Conservation (phyloP, 1,140 invertebrate genomes). For the Cydia fagiglandana region DNA sequence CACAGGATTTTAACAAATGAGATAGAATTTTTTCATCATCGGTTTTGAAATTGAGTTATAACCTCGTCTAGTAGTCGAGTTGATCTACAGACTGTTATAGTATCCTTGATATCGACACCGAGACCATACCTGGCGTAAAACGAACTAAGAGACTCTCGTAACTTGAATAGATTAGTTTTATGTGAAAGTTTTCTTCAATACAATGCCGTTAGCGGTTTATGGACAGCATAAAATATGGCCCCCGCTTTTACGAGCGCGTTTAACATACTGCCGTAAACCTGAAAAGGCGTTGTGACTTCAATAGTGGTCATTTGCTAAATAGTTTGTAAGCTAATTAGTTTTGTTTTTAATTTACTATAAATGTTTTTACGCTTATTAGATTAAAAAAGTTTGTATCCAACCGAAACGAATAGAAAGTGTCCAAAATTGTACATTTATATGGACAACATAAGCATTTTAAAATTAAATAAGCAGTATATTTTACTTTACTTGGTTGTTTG, state of each 20-base stretch:
- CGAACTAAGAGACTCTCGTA: conserved; percentile 38
- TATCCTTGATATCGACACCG: conserved; percentile 3
- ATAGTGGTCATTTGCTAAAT: conserved; percentile 54
- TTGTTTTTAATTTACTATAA: conserved; percentile 40
- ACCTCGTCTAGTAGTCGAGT: too few relatives aligned
- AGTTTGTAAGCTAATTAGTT: conserved; percentile 63
- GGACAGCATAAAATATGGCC: conserved; percentile 61
- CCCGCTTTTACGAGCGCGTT: conserved; percentile 65
- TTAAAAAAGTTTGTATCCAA: too few relatives aligned
- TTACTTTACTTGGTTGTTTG: too few relatives aligned
- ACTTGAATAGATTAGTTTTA: conserved; percentile 59
- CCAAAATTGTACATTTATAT: too few relatives aligned
- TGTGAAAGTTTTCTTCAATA: conserved; percentile 54
- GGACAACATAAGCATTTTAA: too few relatives aligned
- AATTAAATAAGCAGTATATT: too few relatives aligned
- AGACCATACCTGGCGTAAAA: conserved; percentile 1
- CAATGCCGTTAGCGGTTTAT: conserved; percentile 62
- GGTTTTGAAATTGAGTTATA: too few relatives aligned
- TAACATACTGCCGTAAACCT: conserved; percentile 71
- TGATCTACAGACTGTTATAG: not conserved
- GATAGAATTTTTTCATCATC: too few relatives aligned
- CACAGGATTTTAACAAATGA: too few relatives aligned
- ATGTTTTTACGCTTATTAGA: not conserved
- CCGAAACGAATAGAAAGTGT: too few relatives aligned
- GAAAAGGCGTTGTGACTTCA: conserved; percentile 49